phyloP scores from a whole-genome alignment of 2,113 vertebrate species.

The Cyanoliseus patagonus region DNA sequence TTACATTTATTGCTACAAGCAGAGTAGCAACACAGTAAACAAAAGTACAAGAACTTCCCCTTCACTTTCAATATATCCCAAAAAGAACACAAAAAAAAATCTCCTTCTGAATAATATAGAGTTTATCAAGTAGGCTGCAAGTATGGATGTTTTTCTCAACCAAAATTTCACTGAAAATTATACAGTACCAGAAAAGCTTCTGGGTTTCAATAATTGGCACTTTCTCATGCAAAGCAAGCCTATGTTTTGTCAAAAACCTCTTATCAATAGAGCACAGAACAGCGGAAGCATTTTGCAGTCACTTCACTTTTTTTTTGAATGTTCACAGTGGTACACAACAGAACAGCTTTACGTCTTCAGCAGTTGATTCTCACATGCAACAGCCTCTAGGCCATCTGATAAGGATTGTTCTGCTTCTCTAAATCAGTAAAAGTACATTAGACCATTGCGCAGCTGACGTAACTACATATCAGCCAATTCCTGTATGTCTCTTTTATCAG shows the following conservation, averaged over 20 bases:
- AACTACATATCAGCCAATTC: neutral
- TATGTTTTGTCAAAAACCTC: neutral
- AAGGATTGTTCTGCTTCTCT: neutral
- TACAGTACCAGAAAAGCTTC: neutral
- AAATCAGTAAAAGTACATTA: neutral
- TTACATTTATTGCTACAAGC: neutral
- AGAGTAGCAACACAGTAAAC: neutral
- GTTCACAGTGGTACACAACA: neutral
- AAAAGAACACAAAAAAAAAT: neutral
- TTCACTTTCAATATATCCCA: neutral
- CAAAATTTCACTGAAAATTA: neutral
- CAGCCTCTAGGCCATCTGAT: constrained; percentile 25
- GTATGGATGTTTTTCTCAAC: neutral
- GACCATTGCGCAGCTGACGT: neutral
- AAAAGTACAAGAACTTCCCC: neutral
- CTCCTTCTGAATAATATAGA: neutral
- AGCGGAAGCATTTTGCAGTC: neutral
- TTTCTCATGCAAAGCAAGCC: neutral
- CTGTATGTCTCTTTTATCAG: neutral
- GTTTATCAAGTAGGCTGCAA: neutral
- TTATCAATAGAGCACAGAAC: neutral
- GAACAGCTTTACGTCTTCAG: neutral
- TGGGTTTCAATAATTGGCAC: neutral
- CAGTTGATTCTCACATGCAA: neutral
- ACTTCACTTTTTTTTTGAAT: neutral